phyloP scores from a whole-genome alignment of 1,140 invertebrate species.

The Drosophila orosa region DNA sequence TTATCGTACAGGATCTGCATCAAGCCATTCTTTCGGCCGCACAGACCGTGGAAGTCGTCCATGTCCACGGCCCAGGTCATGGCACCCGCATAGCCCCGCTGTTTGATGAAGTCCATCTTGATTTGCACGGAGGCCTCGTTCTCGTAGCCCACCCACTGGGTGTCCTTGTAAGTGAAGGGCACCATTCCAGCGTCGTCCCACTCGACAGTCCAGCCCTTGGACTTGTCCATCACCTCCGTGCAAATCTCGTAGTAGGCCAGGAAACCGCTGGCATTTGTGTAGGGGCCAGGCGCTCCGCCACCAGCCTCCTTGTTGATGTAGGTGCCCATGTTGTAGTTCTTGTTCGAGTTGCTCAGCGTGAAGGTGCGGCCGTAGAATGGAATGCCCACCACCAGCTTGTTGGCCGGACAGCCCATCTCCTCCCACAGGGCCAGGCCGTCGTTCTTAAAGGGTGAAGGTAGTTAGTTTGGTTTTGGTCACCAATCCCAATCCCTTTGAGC shows the following conservation, averaged over 20 bases:
- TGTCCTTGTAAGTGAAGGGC: constrained; percentile 93
- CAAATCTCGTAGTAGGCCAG: constrained; percentile 97
- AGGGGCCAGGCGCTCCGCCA: constrained; percentile 92
- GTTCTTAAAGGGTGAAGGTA: constrained; percentile 86
- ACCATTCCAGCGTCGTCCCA: constrained; percentile 93
- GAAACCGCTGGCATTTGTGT: constrained; percentile 93
- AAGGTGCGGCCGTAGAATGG: constrained; percentile 94
- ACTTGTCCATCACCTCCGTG: constrained; percentile 88
- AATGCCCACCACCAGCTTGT: constrained; percentile 94
- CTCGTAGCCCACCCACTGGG: constrained; percentile 97
- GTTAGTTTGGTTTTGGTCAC: constrained; percentile 31
- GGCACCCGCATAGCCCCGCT: constrained; percentile 91
- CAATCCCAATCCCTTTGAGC: neutral
- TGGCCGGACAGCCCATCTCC: constrained; percentile 92
- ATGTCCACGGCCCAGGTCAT: constrained; percentile 97
- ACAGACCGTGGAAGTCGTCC: constrained; percentile 92
- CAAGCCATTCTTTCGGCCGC: constrained; percentile 89
- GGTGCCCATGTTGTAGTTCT: constrained; percentile 91
- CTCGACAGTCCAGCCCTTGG: constrained; percentile 90
- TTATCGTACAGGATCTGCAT: constrained; percentile 89
- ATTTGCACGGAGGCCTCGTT: constrained; percentile 88
- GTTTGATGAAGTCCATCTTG: constrained; percentile 94
- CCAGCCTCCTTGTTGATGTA: constrained; percentile 95
- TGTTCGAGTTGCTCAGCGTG: constrained; percentile 91
- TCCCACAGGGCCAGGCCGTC: constrained; percentile 94